Percentiles rank a stretch among this genome's conserved stretches.
These are phyloP conservation scores for Nesoenas mayeri DNA, from an alignment of 2,113 vertebrate genomes.

Conservation along the genomic window DNA sequence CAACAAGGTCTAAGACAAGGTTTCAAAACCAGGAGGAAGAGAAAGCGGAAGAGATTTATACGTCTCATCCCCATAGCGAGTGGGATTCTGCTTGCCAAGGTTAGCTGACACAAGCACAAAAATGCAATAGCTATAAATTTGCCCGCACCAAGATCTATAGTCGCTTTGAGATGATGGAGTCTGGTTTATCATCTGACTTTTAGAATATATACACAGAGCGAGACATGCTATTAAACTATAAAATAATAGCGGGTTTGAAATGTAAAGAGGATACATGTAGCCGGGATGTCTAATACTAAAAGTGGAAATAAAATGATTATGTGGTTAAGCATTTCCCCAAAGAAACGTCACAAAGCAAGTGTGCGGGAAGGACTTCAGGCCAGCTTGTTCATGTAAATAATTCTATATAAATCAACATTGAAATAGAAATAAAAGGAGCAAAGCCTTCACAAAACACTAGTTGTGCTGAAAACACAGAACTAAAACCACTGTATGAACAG, in stretches of 20 bases:
- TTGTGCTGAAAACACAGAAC: not conserved
- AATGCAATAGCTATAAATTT: constrained; percentile 70
- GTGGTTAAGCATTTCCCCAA: not conserved
- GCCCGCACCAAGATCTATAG: constrained; percentile 58
- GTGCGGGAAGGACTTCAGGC: not conserved
- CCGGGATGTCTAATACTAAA: not conserved
- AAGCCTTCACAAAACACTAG: not conserved
- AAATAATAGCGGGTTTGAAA: not conserved
- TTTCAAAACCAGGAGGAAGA: constrained; percentile 47
- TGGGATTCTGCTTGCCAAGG: constrained; percentile 61
- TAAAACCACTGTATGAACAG: not conserved
- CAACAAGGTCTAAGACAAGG: constrained; percentile 56
- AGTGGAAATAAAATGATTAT: not conserved
- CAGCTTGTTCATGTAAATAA: not conserved
- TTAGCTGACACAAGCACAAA: constrained; percentile 75
- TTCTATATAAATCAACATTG: not conserved
- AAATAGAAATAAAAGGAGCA: not conserved
- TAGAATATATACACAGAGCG: constrained; percentile 21
- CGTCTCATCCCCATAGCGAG: constrained; percentile 47
- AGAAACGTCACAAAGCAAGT: not conserved
- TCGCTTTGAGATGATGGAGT: constrained; percentile 53
- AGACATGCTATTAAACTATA: not conserved
- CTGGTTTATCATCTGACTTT: constrained; percentile 59
- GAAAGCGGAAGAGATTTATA: constrained; percentile 64
- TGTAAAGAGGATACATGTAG: not conserved